Percentiles rank a stretch among this genome's conserved stretches.
phyloP scores from a whole-genome alignment of 2,113 vertebrate genomes.

The Centropus unirufus region DNA sequence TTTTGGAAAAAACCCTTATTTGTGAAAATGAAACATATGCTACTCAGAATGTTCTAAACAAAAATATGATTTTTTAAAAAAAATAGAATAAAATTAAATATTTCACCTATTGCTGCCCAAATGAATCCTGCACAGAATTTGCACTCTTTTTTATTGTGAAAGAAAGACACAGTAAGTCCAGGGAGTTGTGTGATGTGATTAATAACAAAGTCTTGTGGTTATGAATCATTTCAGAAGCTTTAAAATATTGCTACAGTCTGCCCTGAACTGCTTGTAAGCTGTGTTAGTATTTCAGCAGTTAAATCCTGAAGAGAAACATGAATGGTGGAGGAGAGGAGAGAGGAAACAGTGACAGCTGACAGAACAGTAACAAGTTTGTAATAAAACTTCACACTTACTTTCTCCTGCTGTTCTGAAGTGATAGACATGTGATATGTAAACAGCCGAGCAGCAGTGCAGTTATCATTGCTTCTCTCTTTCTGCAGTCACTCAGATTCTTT shows the following conservation, averaged over 20 bases:
- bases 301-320: neutral
- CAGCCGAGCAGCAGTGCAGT: neutral
- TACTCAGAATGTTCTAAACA: neutral
- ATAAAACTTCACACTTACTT: conserved; percentile 15
- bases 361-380: neutral
- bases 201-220: neutral
- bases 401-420: neutral
- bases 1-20: neutral
- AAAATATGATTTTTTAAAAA: neutral
- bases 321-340: neutral
- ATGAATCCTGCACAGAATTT: neutral
- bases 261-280: neutral
- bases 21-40: neutral
- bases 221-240: neutral
- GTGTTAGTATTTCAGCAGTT: neutral
- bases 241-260: neutral
- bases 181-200: neutral
- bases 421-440: neutral
- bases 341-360: conserved; percentile 19
- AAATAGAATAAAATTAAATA: neutral
- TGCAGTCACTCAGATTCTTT: neutral
- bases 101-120: fast-evolving
- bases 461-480: neutral
- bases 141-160: neutral
- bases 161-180: neutral